Evolutionary conservation across 2,888 invertebrate species (phyloP).

Genomic region (Folsomia candida): DNA sequence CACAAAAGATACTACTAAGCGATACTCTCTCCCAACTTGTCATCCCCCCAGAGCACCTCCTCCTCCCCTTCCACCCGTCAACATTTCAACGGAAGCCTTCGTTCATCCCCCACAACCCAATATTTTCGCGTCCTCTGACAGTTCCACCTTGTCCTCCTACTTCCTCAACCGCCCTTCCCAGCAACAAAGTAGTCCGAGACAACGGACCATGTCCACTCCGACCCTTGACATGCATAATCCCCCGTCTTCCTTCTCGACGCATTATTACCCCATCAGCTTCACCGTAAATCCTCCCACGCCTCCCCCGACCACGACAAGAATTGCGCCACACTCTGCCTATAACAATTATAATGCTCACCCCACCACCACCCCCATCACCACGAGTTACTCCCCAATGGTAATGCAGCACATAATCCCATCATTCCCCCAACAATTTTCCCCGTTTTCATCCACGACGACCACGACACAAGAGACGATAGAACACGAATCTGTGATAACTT

Average conservation of each 20-base stretch:
- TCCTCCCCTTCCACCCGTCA: not conserved
- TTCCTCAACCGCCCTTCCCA: constrained; percentile 42
- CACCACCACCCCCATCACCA: no score
- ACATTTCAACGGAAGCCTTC: not conserved
- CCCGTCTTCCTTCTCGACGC: not conserved
- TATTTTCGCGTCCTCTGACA: constrained; percentile 27
- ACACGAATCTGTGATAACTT: not conserved
- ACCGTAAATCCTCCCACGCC: no score
- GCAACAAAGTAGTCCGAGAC: not conserved
- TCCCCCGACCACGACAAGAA: no score
- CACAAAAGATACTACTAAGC: no score
- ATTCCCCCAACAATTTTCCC: constrained; percentile 31
- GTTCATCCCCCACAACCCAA: not conserved
- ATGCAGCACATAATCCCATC: constrained; percentile 14
- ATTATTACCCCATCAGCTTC: constrained; percentile 24
- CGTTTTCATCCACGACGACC: constrained; percentile 16
- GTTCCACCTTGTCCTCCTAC: constrained; percentile 36
- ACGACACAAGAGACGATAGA: not conserved
- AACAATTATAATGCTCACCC: no score
- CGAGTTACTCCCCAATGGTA: constrained; percentile 19
- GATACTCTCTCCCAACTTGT: constrained; percentile 6
- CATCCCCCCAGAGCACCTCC: no score
- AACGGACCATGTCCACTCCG: not conserved
- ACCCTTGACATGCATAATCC: constrained; percentile 13
- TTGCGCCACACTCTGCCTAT: no score